These are phyloP conservation scores for Solenodon paradoxus DNA, from an alignment of 2,113 vertebrate species.

Conservation along the genomic window DNA sequence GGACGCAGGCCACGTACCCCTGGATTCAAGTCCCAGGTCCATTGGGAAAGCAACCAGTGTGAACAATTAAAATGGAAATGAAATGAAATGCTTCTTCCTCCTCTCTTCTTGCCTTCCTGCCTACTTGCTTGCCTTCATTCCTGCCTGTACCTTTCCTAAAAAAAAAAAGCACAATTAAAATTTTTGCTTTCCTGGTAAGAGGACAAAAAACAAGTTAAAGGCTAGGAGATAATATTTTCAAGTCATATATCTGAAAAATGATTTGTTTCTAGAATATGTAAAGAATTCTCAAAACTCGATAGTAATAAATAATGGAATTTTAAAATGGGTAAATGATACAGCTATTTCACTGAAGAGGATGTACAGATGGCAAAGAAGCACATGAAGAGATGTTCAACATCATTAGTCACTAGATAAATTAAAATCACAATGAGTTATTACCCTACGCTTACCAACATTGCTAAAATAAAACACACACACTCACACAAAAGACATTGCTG, in stretches of 20 bases:
- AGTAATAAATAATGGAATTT: neutral
- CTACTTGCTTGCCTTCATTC: no score
- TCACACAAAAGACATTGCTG: neutral
- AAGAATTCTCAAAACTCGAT: neutral
- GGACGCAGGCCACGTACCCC: no score
- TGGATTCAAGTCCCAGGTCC: no score
- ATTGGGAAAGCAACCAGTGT: no score
- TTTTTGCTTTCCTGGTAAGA: neutral
- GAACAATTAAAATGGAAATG: no score
- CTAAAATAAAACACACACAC: neutral
- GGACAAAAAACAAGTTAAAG: neutral
- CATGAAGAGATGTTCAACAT: neutral
- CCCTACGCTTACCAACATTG: neutral
- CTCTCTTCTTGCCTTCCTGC: no score
- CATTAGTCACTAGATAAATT: neutral
- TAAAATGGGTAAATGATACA: neutral
- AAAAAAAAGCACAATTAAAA: constrained; percentile 23
- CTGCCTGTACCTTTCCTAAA: neutral
- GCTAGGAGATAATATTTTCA: neutral
- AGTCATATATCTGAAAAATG: neutral
- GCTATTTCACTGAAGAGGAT: neutral
- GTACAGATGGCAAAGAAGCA: neutral
- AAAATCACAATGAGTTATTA: neutral
- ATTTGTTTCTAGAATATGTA: neutral
- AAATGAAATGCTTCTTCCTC: no score